Evolutionary conservation across 2,797 vertebrate genomes (phyloP), one percentile per base, ranked within the genome.

Genomic region (Trematomus bernacchii): DNA sequence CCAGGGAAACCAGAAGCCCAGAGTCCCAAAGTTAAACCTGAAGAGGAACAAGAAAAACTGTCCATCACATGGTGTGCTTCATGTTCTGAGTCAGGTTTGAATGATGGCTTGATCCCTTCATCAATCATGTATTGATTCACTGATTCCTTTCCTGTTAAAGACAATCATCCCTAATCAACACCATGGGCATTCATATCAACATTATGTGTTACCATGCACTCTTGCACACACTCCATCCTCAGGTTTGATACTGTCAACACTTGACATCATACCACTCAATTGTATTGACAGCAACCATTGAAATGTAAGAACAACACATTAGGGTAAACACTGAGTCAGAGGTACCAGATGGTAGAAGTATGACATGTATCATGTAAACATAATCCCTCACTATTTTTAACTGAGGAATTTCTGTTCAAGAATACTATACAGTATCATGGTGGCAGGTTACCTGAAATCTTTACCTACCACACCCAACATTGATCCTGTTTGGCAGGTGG

Each of bases 1-100:
- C 96, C 97, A 97, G 48, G 96, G 96, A 74, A 97, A 96, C 97
- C 97, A 99, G 77, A 92, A 92, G 3, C 97, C 96, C 76, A 96
- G 83, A 50, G 91, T 92, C 77, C 93, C 92, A 78, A 95, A 97
- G 78, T 93, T 93, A 76, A 95, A 96, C 97, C 97, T 98, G 90
- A 27, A 71, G 58, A 73, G 2, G 40, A 2, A 63, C 2, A 73
- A 67, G 6, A 40, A 46, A 6, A 9, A 37, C 33, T 6, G 33
- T 37, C 10, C 13, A 6, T 27, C 18, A 61, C 10, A 66, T 23
- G 42, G 18, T 3, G 5, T 0, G 27, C 18, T 37, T 15, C 18
- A 27, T 13, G 47, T 3, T 60, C 8, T 15, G 3, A 59, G n/a
- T 44, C 18, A 27, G 16, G 44, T 33, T 10, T 9, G 0, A 44